phyloP scores from a whole-genome alignment of 2,113 vertebrate genomes.

The Dromaius novaehollandiae region DNA sequence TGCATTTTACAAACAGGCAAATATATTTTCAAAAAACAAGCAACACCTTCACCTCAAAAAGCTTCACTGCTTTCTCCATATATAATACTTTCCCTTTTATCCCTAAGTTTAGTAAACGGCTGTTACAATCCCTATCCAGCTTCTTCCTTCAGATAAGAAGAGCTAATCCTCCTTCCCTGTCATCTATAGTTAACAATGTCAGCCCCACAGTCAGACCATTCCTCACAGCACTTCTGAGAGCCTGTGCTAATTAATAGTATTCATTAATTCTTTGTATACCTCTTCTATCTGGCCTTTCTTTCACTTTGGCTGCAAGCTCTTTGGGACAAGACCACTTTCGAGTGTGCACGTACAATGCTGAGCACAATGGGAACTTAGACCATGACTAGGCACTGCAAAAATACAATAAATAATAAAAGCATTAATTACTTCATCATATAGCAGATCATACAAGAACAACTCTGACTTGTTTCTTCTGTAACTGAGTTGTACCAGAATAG shows the following conservation, averaged over 20 bases:
- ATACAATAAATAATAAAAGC: background rate
- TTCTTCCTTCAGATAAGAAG: background rate
- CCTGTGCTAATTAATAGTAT: background rate
- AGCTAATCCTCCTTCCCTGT: background rate
- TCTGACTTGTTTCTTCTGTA: background rate
- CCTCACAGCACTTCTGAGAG: background rate
- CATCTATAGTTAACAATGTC: background rate
- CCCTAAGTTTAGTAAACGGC: background rate
- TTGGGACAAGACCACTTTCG: background rate
- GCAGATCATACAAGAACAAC: slow-evolving; percentile 16
- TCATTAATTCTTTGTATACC: background rate
- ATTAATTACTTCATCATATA: background rate
- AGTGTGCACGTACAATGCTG: too few species aligned
- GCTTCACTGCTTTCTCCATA: background rate
- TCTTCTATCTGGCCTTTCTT: background rate
- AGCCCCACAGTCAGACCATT: background rate
- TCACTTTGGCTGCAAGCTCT: background rate
- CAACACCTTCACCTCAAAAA: background rate
- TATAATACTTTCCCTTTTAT: background rate
- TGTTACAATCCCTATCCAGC: background rate
- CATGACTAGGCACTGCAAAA: background rate
- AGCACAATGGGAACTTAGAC: background rate
- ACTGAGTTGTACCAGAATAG: background rate
- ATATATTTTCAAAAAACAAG: background rate
- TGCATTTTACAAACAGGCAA: background rate